Conservation (phyloP, 2,888 invertebrate species). For the Melikaiella ostensackeni region DNA sequence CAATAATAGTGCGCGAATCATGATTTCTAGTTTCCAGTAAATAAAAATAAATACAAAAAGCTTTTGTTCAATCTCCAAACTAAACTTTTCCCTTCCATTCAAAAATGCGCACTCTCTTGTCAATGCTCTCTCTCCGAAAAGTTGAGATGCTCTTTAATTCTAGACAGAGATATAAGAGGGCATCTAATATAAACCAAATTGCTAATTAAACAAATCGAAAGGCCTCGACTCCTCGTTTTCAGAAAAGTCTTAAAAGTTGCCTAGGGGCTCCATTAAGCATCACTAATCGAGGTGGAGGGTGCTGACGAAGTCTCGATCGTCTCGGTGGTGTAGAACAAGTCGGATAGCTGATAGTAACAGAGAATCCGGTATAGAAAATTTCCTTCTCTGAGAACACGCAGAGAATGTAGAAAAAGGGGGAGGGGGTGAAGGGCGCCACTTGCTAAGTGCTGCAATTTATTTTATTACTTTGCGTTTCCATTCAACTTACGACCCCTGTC, state of each 20-base stretch:
- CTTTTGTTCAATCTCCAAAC: too few species aligned
- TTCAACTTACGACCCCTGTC: slow-evolving; percentile 39
- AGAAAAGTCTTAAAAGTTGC: slow-evolving; percentile 9
- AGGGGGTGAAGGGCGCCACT: slow-evolving; percentile 41
- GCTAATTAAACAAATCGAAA: neutral
- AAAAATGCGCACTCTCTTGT: too few species aligned
- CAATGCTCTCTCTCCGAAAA: too few species aligned
- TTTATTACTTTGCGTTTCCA: slow-evolving; percentile 63
- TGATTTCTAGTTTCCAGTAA: too few species aligned
- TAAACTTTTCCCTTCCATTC: too few species aligned
- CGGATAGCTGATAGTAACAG: slow-evolving; percentile 8
- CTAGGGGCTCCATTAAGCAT: slow-evolving; percentile 7
- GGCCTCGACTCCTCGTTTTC: neutral
- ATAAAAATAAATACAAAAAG: too few species aligned
- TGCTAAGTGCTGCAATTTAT: slow-evolving; percentile 69
- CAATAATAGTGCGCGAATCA: too few species aligned
- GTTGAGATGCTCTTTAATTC: too few species aligned
- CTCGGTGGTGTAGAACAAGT: neutral
- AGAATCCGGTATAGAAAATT: neutral
- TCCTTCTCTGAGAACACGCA: neutral
- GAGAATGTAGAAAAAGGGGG: neutral
- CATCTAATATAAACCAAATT: neutral
- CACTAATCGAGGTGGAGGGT: slow-evolving; percentile 3
- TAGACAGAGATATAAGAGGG: neutral
- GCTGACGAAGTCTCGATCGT: slow-evolving; percentile 13